Evolutionary conservation across 2,113 vertebrate genomes (phyloP).

Genomic region (Desmodus rotundus): DNA sequence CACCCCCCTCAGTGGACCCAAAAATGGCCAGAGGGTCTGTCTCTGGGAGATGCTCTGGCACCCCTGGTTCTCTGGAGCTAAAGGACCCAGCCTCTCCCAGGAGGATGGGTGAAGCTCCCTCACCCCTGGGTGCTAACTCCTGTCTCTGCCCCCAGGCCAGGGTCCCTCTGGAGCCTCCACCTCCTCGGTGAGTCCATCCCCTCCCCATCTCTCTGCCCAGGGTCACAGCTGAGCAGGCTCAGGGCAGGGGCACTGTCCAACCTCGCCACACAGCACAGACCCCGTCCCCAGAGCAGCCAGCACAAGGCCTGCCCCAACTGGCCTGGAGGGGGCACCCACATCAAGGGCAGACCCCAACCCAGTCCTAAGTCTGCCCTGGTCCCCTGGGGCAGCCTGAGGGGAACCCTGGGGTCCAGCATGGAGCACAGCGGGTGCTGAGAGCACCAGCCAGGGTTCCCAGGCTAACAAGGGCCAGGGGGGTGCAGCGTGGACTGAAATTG

Average conservation of each 20-base stretch:
- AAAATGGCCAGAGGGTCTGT: not conserved
- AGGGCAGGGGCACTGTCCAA: too few relatives aligned
- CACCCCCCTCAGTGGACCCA: accelerated
- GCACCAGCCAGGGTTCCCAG: not conserved
- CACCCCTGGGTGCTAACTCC: not conserved
- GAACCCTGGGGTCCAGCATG: not conserved
- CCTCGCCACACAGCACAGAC: accelerated
- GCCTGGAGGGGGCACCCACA: accelerated
- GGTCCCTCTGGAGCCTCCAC: too few relatives aligned
- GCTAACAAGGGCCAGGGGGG: not conserved
- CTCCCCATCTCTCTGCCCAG: too few relatives aligned
- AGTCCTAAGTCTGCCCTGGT: too few relatives aligned
- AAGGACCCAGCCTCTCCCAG: accelerated
- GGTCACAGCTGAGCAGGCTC: not conserved
- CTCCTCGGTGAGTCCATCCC: not conserved
- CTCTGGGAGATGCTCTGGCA: too few relatives aligned
- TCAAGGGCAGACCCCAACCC: accelerated
- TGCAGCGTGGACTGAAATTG: accelerated
- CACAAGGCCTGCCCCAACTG: not conserved
- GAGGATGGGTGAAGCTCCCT: not conserved
- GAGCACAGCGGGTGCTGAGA: accelerated
- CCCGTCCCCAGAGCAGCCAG: not conserved
- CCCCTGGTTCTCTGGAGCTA: not conserved
- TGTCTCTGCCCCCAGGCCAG: not conserved
- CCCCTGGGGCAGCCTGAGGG: too few relatives aligned